Evolutionary conservation across 1,140 invertebrate species (phyloP), one percentile per base, ranked within the genome.

Genomic region (Drosophila tani): DNA sequence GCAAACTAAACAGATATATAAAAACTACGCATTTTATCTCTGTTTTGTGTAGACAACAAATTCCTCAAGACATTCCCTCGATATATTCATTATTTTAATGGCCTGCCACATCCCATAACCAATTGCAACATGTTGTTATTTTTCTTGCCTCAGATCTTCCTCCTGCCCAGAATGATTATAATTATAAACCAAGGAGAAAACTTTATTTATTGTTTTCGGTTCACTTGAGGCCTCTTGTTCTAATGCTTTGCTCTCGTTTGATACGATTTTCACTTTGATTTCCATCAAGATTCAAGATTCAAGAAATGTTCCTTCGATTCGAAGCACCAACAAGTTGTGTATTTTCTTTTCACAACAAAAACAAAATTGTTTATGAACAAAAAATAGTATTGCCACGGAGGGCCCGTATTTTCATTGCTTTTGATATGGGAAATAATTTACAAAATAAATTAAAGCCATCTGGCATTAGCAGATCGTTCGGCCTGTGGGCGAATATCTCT

Each of bases 391-490:
- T n/a, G 43, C 14, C 40, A 24, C 8, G 45, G 46, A 45, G n/a
- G 53, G 24, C 43, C 47, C 71, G 71, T 74, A 63, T 85, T 85
- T 85, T 74, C 65, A 70, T 81, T 75, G 74, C 82, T 58, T 85
- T 86, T 86, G 82, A 85, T 85, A 86, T 85, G 79, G 78, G 76
- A 85, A 85, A 85, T 85, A 85, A 86, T 85, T 86, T 82, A 85
- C 79, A 85, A 85, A 85, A 74, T 81, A 85, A 85, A 85, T 85
- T 85, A 86, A 85, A 79, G 82, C 82, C 82, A 85, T 85, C 82
- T 85, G 82, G 82, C 74, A 85, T 80, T 84, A 83, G 60, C 81
- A 83, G 64, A 70, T 79, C 76, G 60, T 81, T 62, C 35, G 35
- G 32, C 38, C 11, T 51, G 65, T 32, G 50, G 49, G 27, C 55